Percentiles rank a stretch among this genome's conserved stretches.
phyloP scores from a whole-genome alignment of 23 tunicate species.

The Phallusia fumigata region DNA sequence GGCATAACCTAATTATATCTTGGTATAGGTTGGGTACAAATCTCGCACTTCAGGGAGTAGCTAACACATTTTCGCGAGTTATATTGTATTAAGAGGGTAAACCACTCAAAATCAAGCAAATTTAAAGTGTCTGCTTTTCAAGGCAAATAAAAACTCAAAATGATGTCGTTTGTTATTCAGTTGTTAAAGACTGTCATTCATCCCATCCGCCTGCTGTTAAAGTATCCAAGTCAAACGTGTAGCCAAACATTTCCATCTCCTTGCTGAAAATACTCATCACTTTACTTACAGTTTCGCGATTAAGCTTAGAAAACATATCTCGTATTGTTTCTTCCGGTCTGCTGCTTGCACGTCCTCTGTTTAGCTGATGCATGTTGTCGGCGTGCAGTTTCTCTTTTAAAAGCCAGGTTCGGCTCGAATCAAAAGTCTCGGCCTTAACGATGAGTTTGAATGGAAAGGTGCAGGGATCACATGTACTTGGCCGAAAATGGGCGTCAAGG shows the following conservation, averaged over 20 bases:
- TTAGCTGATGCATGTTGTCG: constrained; percentile 16
- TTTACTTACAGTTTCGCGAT: constrained; percentile 10
- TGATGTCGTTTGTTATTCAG: no score
- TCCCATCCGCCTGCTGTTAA: constrained; percentile 29
- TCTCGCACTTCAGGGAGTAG: no score
- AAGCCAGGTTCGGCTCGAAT: no score
- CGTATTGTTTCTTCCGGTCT: constrained; percentile 20
- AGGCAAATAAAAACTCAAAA: no score
- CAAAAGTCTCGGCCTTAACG: constrained; percentile 33
- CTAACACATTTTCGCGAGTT: no score
- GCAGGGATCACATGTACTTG: constrained; percentile 35
- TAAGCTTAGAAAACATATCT: constrained; percentile 3
- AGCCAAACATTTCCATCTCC: constrained; percentile 40
- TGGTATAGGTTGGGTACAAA: no score
- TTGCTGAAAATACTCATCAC: constrained; percentile 26
- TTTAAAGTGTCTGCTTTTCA: no score
- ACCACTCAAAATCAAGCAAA: no score
- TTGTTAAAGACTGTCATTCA: background rate
- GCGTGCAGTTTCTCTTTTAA: constrained; percentile 12
- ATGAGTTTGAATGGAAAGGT: constrained; percentile 31
- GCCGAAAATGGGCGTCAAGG: constrained; percentile 43
- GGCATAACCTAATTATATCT: no score
- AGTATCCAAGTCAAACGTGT: constrained; percentile 38
- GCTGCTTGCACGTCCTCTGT: background rate
- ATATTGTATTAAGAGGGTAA: no score